phyloP scores from a whole-genome alignment of 2,113 vertebrate species.

The Turdus rufiventris region DNA sequence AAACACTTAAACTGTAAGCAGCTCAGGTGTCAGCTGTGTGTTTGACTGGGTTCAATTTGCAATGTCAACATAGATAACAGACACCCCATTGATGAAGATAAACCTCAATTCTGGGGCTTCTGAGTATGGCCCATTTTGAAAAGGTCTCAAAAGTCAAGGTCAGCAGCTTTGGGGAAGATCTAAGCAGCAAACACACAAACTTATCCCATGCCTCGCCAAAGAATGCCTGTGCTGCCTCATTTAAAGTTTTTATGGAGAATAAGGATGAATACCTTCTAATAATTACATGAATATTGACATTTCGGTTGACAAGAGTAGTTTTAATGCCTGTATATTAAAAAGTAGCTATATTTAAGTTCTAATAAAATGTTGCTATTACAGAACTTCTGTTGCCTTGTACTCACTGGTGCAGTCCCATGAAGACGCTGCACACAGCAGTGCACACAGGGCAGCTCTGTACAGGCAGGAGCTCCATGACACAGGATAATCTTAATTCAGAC shows the following conservation, averaged over 20 bases:
- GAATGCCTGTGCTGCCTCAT: not conserved
- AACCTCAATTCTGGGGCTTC: not conserved
- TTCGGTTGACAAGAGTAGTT: not conserved
- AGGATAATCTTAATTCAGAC: not conserved
- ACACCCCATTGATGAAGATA: not conserved
- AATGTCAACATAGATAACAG: not conserved
- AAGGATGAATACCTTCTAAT: not conserved
- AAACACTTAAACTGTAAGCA: not conserved
- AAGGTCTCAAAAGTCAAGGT: not conserved
- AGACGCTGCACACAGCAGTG: not conserved
- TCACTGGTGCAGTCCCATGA: not conserved
- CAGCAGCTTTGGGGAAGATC: not conserved
- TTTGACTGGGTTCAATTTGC: not conserved
- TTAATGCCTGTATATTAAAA: not conserved
- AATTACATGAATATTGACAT: not conserved
- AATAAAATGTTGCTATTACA: not conserved
- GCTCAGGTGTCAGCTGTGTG: not conserved
- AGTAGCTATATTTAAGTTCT: not conserved
- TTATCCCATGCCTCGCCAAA: rapidly evolving
- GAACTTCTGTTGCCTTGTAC: not conserved
- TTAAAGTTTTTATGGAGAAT: not conserved
- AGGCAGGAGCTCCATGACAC: not conserved
- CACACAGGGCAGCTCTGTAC: not conserved
- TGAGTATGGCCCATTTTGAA: not conserved
- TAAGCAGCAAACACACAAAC: not conserved